These are phyloP conservation scores for Verasper variegatus DNA, from an alignment of 2,113 vertebrate species.

Conservation along the genomic window DNA sequence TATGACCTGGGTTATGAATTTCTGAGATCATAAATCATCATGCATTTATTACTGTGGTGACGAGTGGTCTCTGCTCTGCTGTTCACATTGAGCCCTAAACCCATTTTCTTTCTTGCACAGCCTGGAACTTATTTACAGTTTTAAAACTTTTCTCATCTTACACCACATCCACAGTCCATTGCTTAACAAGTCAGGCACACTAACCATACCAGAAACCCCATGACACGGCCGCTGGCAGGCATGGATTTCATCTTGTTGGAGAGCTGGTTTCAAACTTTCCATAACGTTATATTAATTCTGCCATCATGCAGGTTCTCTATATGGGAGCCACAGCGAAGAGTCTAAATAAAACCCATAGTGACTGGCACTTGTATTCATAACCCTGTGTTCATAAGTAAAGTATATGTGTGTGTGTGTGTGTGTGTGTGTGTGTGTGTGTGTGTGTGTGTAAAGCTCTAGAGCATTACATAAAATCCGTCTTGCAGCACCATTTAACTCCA, in stretches of 20 bases:
- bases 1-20: constrained; percentile 5
- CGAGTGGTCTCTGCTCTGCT: background rate
- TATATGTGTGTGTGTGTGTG: background rate
- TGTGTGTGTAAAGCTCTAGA: constrained; percentile 34
- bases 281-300: constrained; percentile 26
- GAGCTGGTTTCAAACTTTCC: constrained; percentile 32
- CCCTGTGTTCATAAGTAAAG: background rate
- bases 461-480: constrained; percentile 48
- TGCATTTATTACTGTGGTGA: constrained; percentile 7
- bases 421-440: constrained; percentile 12
- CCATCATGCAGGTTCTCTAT: constrained; percentile 29
- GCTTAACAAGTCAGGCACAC: constrained; percentile 30
- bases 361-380: constrained; percentile 7
- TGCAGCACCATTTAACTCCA: constrained; percentile 52
- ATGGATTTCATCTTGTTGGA: constrained; percentile 19
- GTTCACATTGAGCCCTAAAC: background rate
- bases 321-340: constrained; percentile 22
- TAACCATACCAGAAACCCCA: constrained; percentile 21
- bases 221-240: constrained; percentile 15
- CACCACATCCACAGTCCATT: constrained; percentile 15
- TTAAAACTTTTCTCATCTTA: constrained; percentile 20
- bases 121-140: constrained; percentile 7
- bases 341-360: constrained; percentile 20
- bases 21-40: background rate
- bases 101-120: background rate